A percentile compares a stretch with the other conserved stretches of the same genome.
These are phyloP conservation scores for Platysternon megacephalum DNA, from an alignment of 2,113 vertebrate species.

Conservation along the genomic window DNA sequence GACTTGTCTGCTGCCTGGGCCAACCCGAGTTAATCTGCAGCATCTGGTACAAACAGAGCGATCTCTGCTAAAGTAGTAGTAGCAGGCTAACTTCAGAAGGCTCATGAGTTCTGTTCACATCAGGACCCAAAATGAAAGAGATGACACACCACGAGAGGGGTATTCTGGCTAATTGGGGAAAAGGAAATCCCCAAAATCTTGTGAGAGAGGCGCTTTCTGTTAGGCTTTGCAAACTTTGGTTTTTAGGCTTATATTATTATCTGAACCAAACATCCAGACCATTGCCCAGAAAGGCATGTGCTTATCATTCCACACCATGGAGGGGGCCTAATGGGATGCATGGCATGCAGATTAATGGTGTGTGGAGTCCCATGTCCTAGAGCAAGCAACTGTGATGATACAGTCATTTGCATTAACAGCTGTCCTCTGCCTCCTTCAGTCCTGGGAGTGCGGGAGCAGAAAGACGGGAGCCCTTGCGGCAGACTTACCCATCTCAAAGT, in stretches of 20 bases:
- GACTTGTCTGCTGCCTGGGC: neutral
- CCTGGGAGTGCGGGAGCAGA: neutral
- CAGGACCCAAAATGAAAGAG: neutral
- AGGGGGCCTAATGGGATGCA: neutral
- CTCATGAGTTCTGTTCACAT: accelerated
- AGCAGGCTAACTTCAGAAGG: neutral
- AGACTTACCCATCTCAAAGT: neutral
- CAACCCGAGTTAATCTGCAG: neutral
- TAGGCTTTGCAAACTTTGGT: neutral
- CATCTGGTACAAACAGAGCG: neutral
- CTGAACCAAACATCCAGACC: neutral
- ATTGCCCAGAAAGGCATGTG: accelerated
- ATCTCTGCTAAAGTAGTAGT: neutral
- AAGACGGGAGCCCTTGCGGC: neutral
- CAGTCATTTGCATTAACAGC: neutral
- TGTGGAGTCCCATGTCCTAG: neutral
- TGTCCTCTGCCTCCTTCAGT: neutral
- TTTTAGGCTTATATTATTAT: accelerated
- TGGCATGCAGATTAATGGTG: neutral
- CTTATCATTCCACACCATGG: neutral
- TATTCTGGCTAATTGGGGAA: neutral
- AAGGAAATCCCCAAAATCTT: neutral
- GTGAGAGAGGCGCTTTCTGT: neutral
- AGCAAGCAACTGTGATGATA: neutral
- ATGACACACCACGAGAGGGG: neutral